Evolutionary conservation across 2,888 invertebrate species (phyloP).

Genomic region (Cerastis rubricosa): DNA sequence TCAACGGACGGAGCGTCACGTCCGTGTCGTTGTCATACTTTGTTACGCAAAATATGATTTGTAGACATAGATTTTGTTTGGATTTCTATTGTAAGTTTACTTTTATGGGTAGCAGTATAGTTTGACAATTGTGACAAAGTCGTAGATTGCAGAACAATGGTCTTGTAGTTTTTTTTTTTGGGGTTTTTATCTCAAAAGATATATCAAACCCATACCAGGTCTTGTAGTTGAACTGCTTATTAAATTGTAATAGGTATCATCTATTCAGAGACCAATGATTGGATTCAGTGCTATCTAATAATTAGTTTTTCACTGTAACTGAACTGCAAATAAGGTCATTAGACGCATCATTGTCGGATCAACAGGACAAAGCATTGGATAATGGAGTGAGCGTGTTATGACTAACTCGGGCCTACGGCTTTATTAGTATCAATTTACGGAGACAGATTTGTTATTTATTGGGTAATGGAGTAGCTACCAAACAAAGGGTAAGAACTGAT

Average conservation of each 20-base stretch:
- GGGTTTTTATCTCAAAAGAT: too few species aligned
- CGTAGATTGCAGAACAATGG: neutral
- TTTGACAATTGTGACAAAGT: neutral
- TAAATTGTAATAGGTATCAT: neutral
- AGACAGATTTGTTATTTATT: slow-evolving; percentile 55
- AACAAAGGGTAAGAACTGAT: slow-evolving; percentile 45
- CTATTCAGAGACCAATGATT: neutral
- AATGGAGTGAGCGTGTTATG: slow-evolving; percentile 37
- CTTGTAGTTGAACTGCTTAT: neutral
- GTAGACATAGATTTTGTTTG: slow-evolving; percentile 23
- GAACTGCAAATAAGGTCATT: slow-evolving; percentile 19
- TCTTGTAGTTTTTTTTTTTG: neutral
- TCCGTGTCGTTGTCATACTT: slow-evolving; percentile 48
- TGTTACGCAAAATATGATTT: slow-evolving; percentile 56
- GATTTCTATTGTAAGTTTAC: slow-evolving; percentile 9
- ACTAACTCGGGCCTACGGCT: slow-evolving; percentile 34
- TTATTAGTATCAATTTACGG: slow-evolving; percentile 54
- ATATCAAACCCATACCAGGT: too few species aligned
- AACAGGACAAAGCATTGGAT: slow-evolving; percentile 24
- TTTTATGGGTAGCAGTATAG: slow-evolving; percentile 8
- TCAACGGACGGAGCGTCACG: slow-evolving; percentile 59
- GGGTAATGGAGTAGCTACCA: slow-evolving; percentile 24
- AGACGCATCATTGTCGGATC: neutral
- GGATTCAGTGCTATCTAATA: neutral
- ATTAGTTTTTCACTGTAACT: neutral